A percentile compares a stretch with the other conserved stretches of the same genome.
These are phyloP conservation scores for Galagoides demidoff DNA, from an alignment of 2,797 vertebrate species.

Conservation along the genomic window DNA sequence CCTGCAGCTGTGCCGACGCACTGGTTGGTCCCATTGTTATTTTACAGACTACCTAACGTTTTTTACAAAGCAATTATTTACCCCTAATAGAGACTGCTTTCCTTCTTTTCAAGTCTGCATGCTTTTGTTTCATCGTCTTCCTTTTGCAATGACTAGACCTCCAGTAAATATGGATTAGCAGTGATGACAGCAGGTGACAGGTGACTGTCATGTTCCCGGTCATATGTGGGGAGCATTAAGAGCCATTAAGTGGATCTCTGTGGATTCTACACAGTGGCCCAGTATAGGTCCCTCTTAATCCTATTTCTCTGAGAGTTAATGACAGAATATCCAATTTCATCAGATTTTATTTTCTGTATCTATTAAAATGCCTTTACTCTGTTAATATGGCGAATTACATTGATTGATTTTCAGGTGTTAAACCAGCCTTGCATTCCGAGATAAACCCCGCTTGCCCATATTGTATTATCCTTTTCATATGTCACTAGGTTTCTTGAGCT, in stretches of 20 bases:
- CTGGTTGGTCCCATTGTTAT: not conserved
- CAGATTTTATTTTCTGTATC: not conserved
- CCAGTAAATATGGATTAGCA: not conserved
- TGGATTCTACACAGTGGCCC: fast-evolving
- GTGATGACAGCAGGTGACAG: not conserved
- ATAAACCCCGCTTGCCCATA: not conserved
- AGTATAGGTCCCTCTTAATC: fast-evolving
- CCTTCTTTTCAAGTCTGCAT: not conserved
- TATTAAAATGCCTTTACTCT: not conserved
- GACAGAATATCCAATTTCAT: not conserved
- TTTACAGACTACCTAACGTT: not conserved
- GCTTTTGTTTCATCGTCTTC: not conserved
- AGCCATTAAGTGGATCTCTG: fast-evolving
- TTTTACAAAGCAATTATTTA: not conserved
- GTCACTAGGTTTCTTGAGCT: not conserved
- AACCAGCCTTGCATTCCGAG: not conserved
- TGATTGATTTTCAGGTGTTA: not conserved
- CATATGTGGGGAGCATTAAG: fast-evolving
- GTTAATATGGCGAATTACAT: not conserved
- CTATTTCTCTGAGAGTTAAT: not conserved
- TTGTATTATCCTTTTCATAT: fast-evolving
- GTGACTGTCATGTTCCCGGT: fast-evolving
- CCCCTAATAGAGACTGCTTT: not conserved
- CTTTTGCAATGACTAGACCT: not conserved
- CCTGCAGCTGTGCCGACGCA: not conserved